Evolutionary conservation across 2,113 vertebrate genomes (phyloP).

Genomic region (Perognathus longimembris): DNA sequence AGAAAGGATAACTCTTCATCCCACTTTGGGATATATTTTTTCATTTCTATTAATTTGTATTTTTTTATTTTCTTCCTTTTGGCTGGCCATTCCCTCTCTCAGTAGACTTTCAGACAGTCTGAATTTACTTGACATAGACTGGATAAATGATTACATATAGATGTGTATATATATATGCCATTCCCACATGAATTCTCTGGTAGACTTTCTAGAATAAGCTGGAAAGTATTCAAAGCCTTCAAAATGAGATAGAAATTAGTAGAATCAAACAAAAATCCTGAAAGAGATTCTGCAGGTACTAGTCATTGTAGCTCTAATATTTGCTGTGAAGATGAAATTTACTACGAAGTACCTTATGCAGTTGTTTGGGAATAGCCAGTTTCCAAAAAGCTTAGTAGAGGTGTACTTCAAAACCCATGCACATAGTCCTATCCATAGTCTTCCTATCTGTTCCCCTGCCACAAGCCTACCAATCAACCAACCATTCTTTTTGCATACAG

Average conservation of each 20-base stretch:
- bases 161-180: not conserved
- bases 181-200: constrained; percentile 48
- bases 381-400: constrained; percentile 74
- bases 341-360: constrained; percentile 70
- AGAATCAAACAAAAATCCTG: constrained; percentile 53
- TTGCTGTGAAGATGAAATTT: constrained; percentile 44
- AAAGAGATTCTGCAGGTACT: constrained; percentile 66
- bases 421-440: not conserved
- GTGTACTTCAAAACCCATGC: constrained; percentile 44
- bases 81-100: not conserved
- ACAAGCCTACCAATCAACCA: not conserved
- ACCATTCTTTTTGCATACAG: not conserved
- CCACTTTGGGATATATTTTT: constrained; percentile 53
- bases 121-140: constrained; percentile 52
- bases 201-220: constrained; percentile 66
- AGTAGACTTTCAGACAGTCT: constrained; percentile 49
- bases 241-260: constrained; percentile 50
- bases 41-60: constrained; percentile 39
- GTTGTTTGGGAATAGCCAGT: constrained; percentile 66
- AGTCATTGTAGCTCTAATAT: constrained; percentile 41
- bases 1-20: not conserved
- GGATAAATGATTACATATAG: constrained; percentile 3
- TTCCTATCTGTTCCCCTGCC: constrained; percentile 20
- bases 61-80: constrained; percentile 66
- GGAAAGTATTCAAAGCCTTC: constrained; percentile 25